A percentile compares a stretch with the other conserved stretches of the same genome.
Conservation (phyloP, 2,888 invertebrate species). For the Napeogenes sylphis region DNA sequence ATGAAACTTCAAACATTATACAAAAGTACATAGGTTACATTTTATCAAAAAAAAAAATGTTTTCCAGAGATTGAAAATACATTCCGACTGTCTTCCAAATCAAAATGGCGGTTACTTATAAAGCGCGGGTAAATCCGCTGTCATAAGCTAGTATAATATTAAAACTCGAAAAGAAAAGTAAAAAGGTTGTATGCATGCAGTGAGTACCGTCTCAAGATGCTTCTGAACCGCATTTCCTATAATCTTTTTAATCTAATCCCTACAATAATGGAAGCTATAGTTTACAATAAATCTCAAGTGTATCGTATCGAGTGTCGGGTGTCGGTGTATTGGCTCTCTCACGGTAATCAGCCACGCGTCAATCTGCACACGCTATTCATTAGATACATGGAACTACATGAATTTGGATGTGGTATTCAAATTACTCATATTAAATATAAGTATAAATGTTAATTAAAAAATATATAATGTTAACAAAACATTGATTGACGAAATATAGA, state of each 20-base stretch:
- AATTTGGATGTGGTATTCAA: conserved; percentile 14
- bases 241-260: background rate
- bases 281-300: conserved; percentile 28
- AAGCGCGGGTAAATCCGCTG: no score
- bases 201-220: no score
- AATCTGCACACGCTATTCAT: conserved; percentile 41
- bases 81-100: no score
- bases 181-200: no score
- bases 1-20: no score
- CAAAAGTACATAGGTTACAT: no score
- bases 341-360: conserved; percentile 39
- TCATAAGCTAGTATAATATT: no score
- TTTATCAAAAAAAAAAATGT: no score
- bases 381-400: conserved; percentile 22
- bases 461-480: background rate
- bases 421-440: background rate
- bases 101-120: no score
- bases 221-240: no score
- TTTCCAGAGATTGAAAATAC: no score
- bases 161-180: no score
- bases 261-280: background rate
- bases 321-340: conserved; percentile 27
- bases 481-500: background rate
- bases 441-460: background rate
- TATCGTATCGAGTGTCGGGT: conserved; percentile 8